These are phyloP conservation scores for Polyodon spathula DNA, from an alignment of 2,113 vertebrate genomes.

Conservation along the genomic window DNA sequence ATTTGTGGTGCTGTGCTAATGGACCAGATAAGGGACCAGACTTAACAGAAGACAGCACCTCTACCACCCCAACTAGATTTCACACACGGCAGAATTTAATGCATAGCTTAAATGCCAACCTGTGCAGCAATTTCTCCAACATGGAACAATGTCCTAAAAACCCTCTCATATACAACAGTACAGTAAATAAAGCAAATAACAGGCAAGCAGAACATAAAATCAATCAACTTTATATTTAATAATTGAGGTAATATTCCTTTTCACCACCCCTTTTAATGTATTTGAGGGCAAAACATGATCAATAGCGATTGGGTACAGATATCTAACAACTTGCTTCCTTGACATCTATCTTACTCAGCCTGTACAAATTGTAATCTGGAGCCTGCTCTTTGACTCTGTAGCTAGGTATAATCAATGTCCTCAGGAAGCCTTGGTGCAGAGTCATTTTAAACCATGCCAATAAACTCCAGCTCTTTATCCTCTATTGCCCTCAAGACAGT, in stretches of 20 bases:
- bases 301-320: not conserved
- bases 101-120: too few species aligned
- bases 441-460: not conserved
- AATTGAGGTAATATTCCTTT: not conserved
- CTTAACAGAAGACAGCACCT: too few species aligned
- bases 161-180: too few species aligned
- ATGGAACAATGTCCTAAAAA: too few species aligned
- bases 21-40: too few species aligned
- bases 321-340: not conserved
- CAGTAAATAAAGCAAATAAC: too few species aligned
- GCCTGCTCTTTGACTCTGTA: conserved; percentile 1
- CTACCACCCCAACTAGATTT: too few species aligned
- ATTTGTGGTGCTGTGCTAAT: too few species aligned
- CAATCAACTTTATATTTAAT: too few species aligned
- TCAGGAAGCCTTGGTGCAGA: not conserved
- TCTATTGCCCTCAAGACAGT: not conserved
- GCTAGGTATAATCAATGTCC: not conserved
- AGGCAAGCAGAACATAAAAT: too few species aligned
- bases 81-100: too few species aligned
- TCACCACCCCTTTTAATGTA: not conserved
- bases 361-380: not conserved
- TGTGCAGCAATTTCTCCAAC: too few species aligned
- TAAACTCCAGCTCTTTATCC: not conserved
- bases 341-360: not conserved
- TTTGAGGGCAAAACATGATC: not conserved